Evolutionary conservation across 2,113 vertebrate species (phyloP), one percentile per base, ranked within the genome.

Genomic region (Pomatostomus ruficeps): DNA sequence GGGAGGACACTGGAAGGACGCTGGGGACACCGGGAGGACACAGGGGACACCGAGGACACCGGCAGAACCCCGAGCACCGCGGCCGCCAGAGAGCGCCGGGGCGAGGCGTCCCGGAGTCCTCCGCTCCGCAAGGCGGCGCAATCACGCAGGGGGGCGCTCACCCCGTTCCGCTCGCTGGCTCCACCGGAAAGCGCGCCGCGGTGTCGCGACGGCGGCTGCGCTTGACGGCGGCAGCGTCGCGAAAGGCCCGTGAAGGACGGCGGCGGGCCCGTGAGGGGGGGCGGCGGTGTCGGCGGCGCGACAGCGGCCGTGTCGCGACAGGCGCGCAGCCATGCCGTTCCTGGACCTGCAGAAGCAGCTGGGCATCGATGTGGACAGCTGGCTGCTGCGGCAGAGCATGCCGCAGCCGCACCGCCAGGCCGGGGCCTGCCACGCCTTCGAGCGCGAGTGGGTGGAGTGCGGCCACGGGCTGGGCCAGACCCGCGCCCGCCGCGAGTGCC

Each of bases 401-500:
- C 25, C 96, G 26, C 99, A 99, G 96, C 98, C 98, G 2, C 10
- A 96, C 80, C 85, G 95, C 29, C 73, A 61, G 6, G 91, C 98
- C 5, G 5, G 77, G 2, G 77, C 88, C 57, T 99, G 99, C 91
- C 98, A 99, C 48, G 98, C 98, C 52, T 99, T 99, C 81, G 99
- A 99, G 96, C 99, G 99, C 92, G 99, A 99, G 67, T 99, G 98
- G 99, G 96, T 99, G 18, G 98, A 99, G 51, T 99, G 99, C 26
- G 23, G 98, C 6, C 97, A 98, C 65, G 98, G 98, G 70, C 99
- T 99, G 25, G 99, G 99, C 19, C 84, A 91, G 83, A 98, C 66
- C 38, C 98, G 99, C 1, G 98, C 99, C 49, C 95, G 96, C 61
- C 98, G 97, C 51, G 99, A 99, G 95, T 99, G 99, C 94, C 95